Percentiles rank a stretch among this genome's conserved stretches.
These are phyloP conservation scores for Carettochelys insculpta DNA, from an alignment of 2,113 vertebrate species.

Conservation along the genomic window DNA sequence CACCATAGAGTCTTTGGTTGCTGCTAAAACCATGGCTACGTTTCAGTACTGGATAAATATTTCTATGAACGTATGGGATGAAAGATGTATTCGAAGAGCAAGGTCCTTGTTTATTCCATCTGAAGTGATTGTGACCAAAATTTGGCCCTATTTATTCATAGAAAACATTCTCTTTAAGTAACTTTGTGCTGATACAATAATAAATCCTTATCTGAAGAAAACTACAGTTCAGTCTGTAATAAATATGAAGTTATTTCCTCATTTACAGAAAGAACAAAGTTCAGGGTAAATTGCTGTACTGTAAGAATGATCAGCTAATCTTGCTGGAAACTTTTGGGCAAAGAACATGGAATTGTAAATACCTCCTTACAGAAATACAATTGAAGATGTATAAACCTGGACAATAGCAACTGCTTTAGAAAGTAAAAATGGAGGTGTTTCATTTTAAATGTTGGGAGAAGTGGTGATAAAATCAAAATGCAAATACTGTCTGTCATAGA, in stretches of 20 bases:
- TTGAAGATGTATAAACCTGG: neutral
- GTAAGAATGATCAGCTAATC: neutral
- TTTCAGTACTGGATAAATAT: neutral
- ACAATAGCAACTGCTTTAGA: neutral
- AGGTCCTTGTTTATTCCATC: neutral
- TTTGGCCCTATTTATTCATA: neutral
- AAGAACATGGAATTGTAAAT: neutral
- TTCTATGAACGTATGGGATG: neutral
- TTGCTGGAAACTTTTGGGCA: neutral
- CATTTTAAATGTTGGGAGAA: neutral
- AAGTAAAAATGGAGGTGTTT: neutral
- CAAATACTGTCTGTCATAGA: neutral
- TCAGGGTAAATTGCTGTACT: neutral
- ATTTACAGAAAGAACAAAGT: neutral
- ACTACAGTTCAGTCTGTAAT: neutral
- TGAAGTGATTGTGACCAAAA: neutral
- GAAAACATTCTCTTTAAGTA: neutral
- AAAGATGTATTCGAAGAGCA: neutral
- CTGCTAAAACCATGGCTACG: neutral
- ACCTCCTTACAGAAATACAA: neutral
- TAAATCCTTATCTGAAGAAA: neutral
- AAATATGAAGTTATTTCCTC: neutral
- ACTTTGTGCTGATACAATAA: neutral
- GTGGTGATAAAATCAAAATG: neutral
- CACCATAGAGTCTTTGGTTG: neutral